Percentiles rank a stretch among this genome's conserved stretches.
phyloP scores from a whole-genome alignment of 2,888 invertebrate species.

The Clistopyga incitator region DNA sequence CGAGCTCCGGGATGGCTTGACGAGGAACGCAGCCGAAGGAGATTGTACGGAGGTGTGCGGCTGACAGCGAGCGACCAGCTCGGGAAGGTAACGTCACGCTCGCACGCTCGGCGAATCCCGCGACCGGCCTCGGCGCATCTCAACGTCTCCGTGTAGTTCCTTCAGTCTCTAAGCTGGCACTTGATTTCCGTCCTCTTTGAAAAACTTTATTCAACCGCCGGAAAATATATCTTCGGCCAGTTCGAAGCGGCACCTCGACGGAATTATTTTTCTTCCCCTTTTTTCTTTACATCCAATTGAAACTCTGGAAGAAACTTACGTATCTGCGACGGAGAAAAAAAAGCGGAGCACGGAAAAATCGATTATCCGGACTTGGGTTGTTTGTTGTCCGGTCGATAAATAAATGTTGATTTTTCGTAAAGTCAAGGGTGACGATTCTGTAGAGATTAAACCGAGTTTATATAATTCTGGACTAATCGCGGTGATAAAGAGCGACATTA shows the following conservation, averaged over 20 bases:
- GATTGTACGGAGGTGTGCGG: constrained; percentile 43
- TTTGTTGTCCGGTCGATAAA: no score
- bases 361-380: no score
- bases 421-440: no score
- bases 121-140: neutral
- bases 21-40: constrained; percentile 29
- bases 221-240: neutral
- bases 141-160: neutral
- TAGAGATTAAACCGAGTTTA: no score
- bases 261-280: no score
- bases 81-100: constrained; percentile 46
- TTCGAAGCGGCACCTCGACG: neutral
- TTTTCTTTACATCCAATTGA: neutral
- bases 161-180: constrained; percentile 7
- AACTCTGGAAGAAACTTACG: neutral
- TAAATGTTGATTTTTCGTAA: no score
- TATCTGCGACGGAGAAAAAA: no score
- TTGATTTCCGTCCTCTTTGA: constrained; percentile 19
- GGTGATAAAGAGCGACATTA: no score
- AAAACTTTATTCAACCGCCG: neutral
- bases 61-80: constrained; percentile 52
- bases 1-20: constrained; percentile 19
- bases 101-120: constrained; percentile 2
- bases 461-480: no score
- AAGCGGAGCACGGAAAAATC: no score